Evolutionary conservation across 30 jellyfish, hydroid and myxozoan species (phyloP), one percentile per base, ranked within the genome.

Genomic region (Hydractinia symbiolongicarpus): DNA sequence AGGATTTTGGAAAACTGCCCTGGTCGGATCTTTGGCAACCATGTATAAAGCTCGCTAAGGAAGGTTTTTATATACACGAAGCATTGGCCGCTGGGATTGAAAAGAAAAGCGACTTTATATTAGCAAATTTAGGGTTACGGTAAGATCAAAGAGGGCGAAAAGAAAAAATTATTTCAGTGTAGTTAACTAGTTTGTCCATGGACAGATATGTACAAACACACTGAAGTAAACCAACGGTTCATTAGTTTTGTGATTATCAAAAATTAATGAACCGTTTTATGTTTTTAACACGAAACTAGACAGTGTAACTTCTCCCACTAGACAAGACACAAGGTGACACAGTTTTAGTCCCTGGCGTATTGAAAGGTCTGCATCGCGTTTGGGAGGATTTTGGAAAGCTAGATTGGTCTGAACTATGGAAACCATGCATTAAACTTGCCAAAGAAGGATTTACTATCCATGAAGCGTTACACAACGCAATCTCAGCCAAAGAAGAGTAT

Each of bases 271-370:
- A 30, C 44, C 44, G 44, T 30, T 30, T 30, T 30, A 30, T 30
- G 1, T 30, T 30, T 30, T 30, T 30, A 30, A 30, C 44, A 30
- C 44, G 44, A 30, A 30, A 30, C 44, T 30, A 30, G 44, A 30
- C 44, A 0, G 44, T 30, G 44, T 30, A 30, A 30, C 44, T 30
- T 30, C 44, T 30, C 19, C 74, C 74, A 64, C 19, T 72, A 94
- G 99, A 90, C 79, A 86, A 86, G 54, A 94, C 97, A 5, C 99
- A 94, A 86, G 99, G 99, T 66, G 99, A 88, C 73, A 94, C 99
- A 17, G 80, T 94, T 55, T 73, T 94, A 61, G 99, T 94, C 8
- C 99, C 99, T 86, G 99, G 99, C 30, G 99, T 94, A 6, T 76
- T 94, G 69, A 83, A 90, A 61, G 99, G 99, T 51, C 84, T 89